phyloP scores from a whole-genome alignment of 2,888 invertebrate genomes.

The Trimorus sp. region DNA sequence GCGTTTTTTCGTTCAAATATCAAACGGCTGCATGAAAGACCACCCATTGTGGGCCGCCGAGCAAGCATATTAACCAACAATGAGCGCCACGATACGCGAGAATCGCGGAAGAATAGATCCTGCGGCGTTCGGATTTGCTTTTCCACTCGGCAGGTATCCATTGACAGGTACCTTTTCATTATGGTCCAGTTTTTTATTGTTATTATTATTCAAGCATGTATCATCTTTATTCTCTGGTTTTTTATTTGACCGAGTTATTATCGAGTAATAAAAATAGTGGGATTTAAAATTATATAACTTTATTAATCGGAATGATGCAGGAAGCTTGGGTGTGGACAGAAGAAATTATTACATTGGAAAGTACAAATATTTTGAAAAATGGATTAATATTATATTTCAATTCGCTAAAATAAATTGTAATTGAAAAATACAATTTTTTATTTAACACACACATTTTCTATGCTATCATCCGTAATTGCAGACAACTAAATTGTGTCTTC shows the following conservation, averaged over 20 bases:
- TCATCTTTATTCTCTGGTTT: constrained; percentile 27
- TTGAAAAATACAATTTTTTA: no score
- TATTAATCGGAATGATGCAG: no score
- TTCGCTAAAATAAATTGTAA: no score
- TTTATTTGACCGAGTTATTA: constrained; percentile 39
- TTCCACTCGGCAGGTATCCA: constrained; percentile 57
- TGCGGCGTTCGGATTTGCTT: constrained; percentile 57
- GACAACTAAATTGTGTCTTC: no score
- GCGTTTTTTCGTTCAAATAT: constrained; percentile 39
- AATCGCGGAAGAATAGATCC: constrained; percentile 72
- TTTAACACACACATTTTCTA: no score
- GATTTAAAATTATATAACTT: neutral
- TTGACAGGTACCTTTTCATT: constrained; percentile 50
- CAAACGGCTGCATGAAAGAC: constrained; percentile 63
- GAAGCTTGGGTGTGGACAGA: no score
- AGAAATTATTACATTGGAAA: neutral
- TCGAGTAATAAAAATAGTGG: constrained; percentile 16
- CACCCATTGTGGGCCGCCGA: constrained; percentile 72
- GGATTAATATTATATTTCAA: no score
- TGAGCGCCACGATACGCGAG: constrained; percentile 69
- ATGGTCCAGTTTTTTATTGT: constrained; percentile 22
- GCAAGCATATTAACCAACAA: constrained; percentile 73
- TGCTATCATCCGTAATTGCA: no score
- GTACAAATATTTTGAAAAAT: no score
- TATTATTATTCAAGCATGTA: constrained; percentile 8